These are phyloP conservation scores for Tridacna crocea DNA, from an alignment of 2,888 invertebrate genomes.

Conservation along the genomic window DNA sequence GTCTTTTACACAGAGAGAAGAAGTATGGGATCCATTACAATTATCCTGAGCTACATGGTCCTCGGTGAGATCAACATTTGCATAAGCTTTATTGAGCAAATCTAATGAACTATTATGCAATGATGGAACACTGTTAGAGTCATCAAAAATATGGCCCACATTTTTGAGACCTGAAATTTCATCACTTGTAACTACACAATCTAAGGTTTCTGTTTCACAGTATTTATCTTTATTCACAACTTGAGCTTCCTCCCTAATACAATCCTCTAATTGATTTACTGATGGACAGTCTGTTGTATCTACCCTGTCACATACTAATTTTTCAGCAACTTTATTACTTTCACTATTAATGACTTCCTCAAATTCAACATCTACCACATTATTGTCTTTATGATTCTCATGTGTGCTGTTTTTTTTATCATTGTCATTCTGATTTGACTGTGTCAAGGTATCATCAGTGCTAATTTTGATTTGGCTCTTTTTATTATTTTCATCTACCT, in stretches of 20 bases:
- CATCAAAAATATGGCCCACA: neutral
- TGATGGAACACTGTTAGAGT: neutral
- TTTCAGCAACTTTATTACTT: no score
- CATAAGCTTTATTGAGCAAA: conserved; percentile 44
- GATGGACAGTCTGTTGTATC: no score
- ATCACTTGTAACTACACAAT: no score
- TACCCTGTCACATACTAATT: no score
- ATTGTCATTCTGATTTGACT: neutral
- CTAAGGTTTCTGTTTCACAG: no score
- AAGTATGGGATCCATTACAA: conserved; percentile 77
- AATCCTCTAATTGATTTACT: no score
- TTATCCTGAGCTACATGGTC: conserved; percentile 61
- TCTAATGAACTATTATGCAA: conserved; percentile 36
- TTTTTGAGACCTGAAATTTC: no score
- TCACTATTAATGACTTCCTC: no score
- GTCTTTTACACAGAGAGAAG: neutral
- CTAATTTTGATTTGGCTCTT: neutral
- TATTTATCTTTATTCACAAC: no score
- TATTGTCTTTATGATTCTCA: no score
- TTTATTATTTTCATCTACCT: neutral
- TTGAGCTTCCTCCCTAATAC: no score
- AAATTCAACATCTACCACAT: no score
- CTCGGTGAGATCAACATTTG: conserved; percentile 26
- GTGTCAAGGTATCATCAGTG: neutral
- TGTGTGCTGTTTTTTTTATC: neutral